Evolutionary conservation across 1,140 invertebrate species (phyloP), one percentile per base, ranked within the genome.

Genomic region (Diorhabda elongata): DNA sequence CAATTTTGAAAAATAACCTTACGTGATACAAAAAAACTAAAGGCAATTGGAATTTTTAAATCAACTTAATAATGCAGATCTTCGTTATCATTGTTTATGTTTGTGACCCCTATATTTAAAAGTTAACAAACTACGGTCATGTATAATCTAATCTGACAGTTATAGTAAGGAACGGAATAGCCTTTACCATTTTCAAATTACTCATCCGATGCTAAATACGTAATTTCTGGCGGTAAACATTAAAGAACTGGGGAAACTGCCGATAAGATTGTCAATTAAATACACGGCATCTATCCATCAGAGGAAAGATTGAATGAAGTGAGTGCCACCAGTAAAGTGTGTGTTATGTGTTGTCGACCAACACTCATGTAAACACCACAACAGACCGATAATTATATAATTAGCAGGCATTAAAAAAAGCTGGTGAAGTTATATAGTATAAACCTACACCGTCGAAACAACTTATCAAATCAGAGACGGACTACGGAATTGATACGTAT

Each of bases 241-340:
- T 6, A 52, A 52, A 52, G 47, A 52, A 52, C 47, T n/a, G 47
- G 47, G 26, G 47, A 52, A 52, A 52, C 47, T 52, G 47, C 6
- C 47, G 47, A 52, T 52, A 52, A 52, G 47, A 52, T 52, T 52
- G 47, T 52, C 47, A 52, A 52, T 52, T 52, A 52, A 52, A n/a
- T n/a, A 52, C 47, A 52, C 47, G 47, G 47, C 47, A 52, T 52
- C 6, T 52, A 52, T 52, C 47, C 47, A 52, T 52, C 47, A 6
- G 47, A 52, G 47, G 3, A 52, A n/a, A 52, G 47, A 52, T 8
- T 52, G 47, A n/a, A 52, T 2, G 6, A n/a, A 52, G 45, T 52
- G 45, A 52, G 47, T 3, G 47, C 47, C 3, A 52, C 3, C 47
- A 52, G 47, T 52, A 52, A n/a, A 52, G 47, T 52, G 5, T 6